phyloP scores from a whole-genome alignment of 1,140 invertebrate species.

The Cryptotermes secundus region DNA sequence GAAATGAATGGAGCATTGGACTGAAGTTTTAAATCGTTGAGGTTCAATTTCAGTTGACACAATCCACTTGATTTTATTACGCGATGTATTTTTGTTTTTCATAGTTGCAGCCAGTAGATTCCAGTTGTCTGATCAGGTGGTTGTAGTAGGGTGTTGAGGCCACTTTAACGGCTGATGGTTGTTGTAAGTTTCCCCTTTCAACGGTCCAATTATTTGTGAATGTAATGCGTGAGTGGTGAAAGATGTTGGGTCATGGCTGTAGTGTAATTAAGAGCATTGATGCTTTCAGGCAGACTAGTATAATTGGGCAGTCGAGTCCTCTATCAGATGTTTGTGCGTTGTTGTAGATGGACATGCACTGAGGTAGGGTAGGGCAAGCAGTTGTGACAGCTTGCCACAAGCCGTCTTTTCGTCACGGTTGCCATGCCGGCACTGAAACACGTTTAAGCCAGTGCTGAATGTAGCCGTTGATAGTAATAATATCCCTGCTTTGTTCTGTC shows the following conservation, averaged over 20 bases:
- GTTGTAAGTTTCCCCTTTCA: no score
- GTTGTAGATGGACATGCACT: not conserved
- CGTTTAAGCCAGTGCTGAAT: not conserved
- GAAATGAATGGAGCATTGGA: not conserved
- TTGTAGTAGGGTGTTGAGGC: not conserved
- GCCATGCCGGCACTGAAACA: not conserved
- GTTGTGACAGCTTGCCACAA: not conserved
- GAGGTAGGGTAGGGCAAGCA: not conserved
- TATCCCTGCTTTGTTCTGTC: not conserved
- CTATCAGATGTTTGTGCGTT: not conserved
- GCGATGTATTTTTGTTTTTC: not conserved
- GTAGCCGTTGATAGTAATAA: not conserved
- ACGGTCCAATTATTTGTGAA: no score
- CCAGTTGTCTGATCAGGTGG: not conserved
- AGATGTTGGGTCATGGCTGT: not conserved
- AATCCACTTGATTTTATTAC: not conserved
- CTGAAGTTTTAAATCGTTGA: no score
- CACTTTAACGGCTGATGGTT: not conserved
- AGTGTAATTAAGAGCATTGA: not conserved
- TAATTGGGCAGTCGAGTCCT: not conserved
- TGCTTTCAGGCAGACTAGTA: not conserved
- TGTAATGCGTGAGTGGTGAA: not conserved
- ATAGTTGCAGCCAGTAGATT: not conserved
- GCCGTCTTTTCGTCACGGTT: not conserved
- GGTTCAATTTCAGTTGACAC: no score